Percentiles rank a stretch among this genome's conserved stretches.
phyloP scores from a whole-genome alignment of 2,888 invertebrate genomes.

The Ophion slaviceki region DNA sequence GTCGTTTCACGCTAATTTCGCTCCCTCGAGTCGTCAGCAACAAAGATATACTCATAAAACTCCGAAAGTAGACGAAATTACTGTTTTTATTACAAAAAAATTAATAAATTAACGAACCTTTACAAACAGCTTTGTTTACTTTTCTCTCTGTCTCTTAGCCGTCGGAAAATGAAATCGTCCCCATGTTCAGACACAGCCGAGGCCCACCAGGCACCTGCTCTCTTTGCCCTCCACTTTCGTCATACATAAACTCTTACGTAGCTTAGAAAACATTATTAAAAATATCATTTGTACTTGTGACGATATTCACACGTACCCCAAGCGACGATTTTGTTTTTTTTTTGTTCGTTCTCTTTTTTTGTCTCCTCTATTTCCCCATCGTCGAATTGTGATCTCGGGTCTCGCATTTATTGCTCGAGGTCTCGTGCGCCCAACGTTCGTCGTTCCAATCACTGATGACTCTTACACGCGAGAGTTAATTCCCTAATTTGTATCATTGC shows the following conservation, averaged over 20 bases:
- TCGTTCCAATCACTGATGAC: slow-evolving; percentile 20
- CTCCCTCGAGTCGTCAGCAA: background rate
- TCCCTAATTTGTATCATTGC: slow-evolving; percentile 31
- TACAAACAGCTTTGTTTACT: slow-evolving; percentile 16
- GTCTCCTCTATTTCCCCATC: background rate
- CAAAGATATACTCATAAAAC: background rate
- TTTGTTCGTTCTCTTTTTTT: background rate
- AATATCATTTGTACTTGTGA: slow-evolving; percentile 50
- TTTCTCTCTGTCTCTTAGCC: background rate
- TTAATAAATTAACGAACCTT: slow-evolving; percentile 6
- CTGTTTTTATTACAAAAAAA: slow-evolving; percentile 19
- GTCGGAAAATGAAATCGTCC: slow-evolving; percentile 7
- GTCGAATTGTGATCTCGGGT: background rate
- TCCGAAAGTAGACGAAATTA: background rate
- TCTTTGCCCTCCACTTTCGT: background rate
- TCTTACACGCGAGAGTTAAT: background rate
- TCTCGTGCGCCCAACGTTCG: background rate
- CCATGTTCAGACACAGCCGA: background rate
- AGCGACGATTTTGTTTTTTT: slow-evolving; percentile 11
- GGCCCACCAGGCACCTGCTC: slow-evolving; percentile 9
- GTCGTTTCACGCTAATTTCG: slow-evolving; percentile 1
- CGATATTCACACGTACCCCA: slow-evolving; percentile 22
- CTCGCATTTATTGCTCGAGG: background rate
- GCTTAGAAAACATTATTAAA: slow-evolving; percentile 39
- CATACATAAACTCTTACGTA: slow-evolving; percentile 22